Conservation (phyloP, 2,888 invertebrate genomes). For the Ypsolopha sequella region DNA sequence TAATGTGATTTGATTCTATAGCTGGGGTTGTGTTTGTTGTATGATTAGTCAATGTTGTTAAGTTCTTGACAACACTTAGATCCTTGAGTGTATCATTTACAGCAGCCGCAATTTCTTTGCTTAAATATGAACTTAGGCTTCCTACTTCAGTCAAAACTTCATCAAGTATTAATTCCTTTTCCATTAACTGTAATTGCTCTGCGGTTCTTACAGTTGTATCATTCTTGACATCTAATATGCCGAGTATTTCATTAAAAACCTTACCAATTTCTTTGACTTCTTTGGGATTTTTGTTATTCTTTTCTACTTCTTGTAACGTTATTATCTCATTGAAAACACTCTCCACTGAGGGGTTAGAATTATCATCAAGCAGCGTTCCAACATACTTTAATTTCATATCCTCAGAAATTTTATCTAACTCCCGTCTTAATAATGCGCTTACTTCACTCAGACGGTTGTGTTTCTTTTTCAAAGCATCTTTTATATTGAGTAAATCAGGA, state of each 20-base stretch:
- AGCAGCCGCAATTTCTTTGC: no score
- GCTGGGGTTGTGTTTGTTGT: no score
- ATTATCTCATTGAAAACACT: constrained; percentile 30
- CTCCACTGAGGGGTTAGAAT: constrained; percentile 21
- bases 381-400: constrained; percentile 23
- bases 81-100: no score
- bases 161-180: neutral
- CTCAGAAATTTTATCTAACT: constrained; percentile 32
- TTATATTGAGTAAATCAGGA: constrained; percentile 19
- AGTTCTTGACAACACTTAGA: no score
- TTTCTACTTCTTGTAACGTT: constrained; percentile 27
- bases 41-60: no score
- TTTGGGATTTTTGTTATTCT: constrained; percentile 22
- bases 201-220: no score
- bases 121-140: neutral
- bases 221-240: neutral
- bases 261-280: constrained; percentile 28
- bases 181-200: neutral
- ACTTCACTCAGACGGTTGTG: constrained; percentile 29
- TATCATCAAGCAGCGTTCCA: constrained; percentile 14
- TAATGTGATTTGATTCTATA: no score
- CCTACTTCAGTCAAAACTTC: neutral
- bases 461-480: constrained; percentile 25
- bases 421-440: constrained; percentile 26
- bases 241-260: constrained; percentile 24